Evolutionary conservation across 53 echinoderm and acorn worm species (phyloP).

Genomic region (Echinarachnius parma): DNA sequence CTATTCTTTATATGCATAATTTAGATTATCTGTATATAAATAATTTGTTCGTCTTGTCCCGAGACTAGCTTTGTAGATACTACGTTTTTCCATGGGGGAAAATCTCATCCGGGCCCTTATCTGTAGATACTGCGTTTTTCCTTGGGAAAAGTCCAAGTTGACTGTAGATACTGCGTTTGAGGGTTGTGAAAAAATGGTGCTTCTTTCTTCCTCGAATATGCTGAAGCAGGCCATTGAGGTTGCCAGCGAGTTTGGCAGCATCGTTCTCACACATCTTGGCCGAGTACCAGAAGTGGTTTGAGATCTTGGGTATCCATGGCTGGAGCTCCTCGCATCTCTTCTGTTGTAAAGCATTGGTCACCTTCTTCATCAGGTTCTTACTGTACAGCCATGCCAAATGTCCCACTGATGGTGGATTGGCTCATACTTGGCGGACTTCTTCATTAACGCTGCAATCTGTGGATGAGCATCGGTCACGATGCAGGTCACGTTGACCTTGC

Average conservation of each 20-base stretch:
- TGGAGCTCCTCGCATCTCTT: conserved; percentile 17
- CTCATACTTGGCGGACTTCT: conserved; percentile 27
- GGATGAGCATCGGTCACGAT: conserved; percentile 51
- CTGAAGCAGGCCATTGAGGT: no score
- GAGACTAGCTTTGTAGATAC: no score
- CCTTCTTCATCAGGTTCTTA: conserved; percentile 31
- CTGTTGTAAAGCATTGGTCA: conserved; percentile 2
- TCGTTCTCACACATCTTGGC: conserved; percentile 14
- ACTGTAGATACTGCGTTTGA: no score
- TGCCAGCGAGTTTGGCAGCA: background rate
- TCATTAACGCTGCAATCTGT: conserved; percentile 48
- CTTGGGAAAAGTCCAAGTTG: no score
- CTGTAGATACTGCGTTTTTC: no score
- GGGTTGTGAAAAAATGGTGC: no score
- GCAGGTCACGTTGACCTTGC: conserved; percentile 14
- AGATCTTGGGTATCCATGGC: conserved; percentile 19
- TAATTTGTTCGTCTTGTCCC: no score
- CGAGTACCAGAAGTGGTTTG: conserved; percentile 28
- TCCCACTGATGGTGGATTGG: conserved; percentile 33
- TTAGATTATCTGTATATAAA: no score
- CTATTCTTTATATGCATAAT: no score
- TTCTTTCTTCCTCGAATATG: no score
- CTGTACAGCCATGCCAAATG: conserved; percentile 46
- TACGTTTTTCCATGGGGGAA: no score
- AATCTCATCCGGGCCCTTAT: no score